Conservation (phyloP, 2,888 invertebrate species). For the Gastracanthus pulcherrimus region DNA sequence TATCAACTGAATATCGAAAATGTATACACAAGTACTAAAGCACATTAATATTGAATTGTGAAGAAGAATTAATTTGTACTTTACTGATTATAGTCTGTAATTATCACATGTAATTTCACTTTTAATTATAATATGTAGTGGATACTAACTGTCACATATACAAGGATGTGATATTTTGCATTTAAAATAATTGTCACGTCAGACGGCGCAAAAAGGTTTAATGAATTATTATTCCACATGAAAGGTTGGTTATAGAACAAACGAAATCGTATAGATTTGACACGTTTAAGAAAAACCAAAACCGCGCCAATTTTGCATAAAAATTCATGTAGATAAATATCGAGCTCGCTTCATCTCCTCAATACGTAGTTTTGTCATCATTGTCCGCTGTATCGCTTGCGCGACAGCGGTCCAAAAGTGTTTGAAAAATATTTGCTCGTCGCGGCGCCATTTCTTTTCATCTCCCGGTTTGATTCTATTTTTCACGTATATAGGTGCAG, state of each 20-base stretch:
- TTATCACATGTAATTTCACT: no score
- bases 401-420: conserved; percentile 1
- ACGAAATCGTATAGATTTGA: no score
- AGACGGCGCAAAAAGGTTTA: no score
- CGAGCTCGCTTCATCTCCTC: background rate
- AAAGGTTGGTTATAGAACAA: no score
- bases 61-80: background rate
- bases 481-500: background rate
- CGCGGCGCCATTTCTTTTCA: conserved; percentile 9
- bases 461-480: background rate
- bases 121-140: no score
- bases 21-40: background rate
- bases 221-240: no score
- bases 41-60: background rate
- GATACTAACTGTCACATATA: no score
- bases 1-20: background rate
- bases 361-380: background rate
- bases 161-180: no score
- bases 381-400: background rate
- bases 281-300: background rate
- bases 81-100: no score
- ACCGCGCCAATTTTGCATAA: background rate
- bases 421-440: conserved; percentile 17
- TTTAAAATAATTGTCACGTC: no score
- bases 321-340: background rate